phyloP scores from a whole-genome alignment of 2,888 invertebrate genomes.

The Eilema griseolum region DNA sequence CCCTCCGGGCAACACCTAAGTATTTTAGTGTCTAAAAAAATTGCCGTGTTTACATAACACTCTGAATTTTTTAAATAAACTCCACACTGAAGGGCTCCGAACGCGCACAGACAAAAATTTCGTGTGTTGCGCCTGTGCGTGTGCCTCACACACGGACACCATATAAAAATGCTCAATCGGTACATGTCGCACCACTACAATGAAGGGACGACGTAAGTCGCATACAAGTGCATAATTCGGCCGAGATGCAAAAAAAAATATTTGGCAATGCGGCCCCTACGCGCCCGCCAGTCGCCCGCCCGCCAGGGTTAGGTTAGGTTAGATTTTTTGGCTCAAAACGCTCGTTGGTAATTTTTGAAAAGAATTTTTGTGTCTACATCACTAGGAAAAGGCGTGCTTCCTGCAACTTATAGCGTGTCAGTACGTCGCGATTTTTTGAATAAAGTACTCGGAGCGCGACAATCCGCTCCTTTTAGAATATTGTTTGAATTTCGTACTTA shows the following conservation, averaged over 20 bases:
- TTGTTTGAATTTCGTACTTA: slow-evolving; percentile 67
- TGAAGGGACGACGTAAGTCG: slow-evolving; percentile 86
- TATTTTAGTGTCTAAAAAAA: slow-evolving; percentile 80
- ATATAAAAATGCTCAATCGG: slow-evolving; percentile 84
- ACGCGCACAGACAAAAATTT: slow-evolving; percentile 80
- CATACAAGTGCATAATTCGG: slow-evolving; percentile 88
- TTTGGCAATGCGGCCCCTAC: slow-evolving; percentile 87
- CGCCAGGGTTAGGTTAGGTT: slow-evolving; percentile 87
- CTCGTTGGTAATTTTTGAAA: slow-evolving; percentile 83
- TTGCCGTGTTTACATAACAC: slow-evolving; percentile 84
- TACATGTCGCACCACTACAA: slow-evolving; percentile 86
- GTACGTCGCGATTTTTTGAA: slow-evolving; percentile 80
- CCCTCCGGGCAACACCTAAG: slow-evolving; percentile 81
- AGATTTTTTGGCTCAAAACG: slow-evolving; percentile 87
- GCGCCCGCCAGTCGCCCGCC: slow-evolving; percentile 86
- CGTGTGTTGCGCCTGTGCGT: slow-evolving; percentile 72
- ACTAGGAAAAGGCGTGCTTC: slow-evolving; percentile 76
- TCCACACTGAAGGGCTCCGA: slow-evolving; percentile 74
- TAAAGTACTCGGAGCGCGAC: slow-evolving; percentile 72
- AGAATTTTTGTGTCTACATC: slow-evolving; percentile 75
- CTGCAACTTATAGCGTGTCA: slow-evolving; percentile 72
- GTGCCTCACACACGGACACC: slow-evolving; percentile 77
- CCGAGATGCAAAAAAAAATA: slow-evolving; percentile 87
- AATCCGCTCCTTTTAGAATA: slow-evolving; percentile 68
- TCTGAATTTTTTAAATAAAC: slow-evolving; percentile 81